Conservation (phyloP, 2,888 invertebrate species). For the Eupithecia exiguata region DNA sequence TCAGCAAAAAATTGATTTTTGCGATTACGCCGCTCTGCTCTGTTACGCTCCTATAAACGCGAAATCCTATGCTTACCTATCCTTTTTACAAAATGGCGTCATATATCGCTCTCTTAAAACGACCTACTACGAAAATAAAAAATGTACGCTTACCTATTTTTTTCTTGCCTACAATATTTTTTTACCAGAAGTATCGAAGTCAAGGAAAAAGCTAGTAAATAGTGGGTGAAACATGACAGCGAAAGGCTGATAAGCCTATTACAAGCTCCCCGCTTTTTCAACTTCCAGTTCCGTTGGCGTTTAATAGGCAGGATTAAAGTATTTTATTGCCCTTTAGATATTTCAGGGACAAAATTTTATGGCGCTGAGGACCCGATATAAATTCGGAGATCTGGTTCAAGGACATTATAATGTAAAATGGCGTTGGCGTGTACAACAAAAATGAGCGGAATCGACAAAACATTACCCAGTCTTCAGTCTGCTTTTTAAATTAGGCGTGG, state of each 20-base stretch:
- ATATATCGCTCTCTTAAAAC: no score
- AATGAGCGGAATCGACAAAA: not conserved
- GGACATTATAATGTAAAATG: conserved; percentile 6
- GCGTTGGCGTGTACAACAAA: not conserved
- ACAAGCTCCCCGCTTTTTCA: conserved; percentile 50
- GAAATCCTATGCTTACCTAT: no score
- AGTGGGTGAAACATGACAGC: conserved; percentile 32
- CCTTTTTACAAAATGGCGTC: no score
- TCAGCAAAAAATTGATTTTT: no score
- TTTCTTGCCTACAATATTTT: no score
- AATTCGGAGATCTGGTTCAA: conserved; percentile 9
- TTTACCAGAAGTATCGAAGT: not conserved
- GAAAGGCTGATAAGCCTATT: conserved; percentile 51
- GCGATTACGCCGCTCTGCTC: no score
- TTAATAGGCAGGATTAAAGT: conserved; percentile 52
- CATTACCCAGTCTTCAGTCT: not conserved
- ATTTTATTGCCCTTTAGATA: conserved; percentile 53
- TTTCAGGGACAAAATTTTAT: conserved; percentile 47
- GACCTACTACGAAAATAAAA: no score
- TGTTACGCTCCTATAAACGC: no score
- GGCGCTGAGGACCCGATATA: conserved; percentile 41
- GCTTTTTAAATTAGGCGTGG: not conserved
- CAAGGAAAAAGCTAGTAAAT: not conserved
- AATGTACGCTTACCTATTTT: no score
- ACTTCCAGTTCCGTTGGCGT: conserved; percentile 44